phyloP scores from a whole-genome alignment of 1,140 invertebrate genomes.

The Charaxes varanes region DNA sequence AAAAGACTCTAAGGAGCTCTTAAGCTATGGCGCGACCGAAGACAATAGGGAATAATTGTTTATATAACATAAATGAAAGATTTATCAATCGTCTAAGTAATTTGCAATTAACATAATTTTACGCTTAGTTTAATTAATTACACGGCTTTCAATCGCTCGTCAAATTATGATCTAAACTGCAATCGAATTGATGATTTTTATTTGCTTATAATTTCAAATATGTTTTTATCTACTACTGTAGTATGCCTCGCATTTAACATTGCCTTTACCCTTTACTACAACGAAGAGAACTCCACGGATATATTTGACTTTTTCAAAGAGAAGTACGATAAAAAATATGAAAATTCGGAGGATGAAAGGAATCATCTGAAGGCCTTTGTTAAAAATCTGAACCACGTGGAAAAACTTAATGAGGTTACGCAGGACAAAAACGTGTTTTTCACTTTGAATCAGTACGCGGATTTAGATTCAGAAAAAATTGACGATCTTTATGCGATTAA shows the following conservation, averaged over 20 bases:
- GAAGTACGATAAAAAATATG: slow-evolving; percentile 39
- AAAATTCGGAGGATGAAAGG: slow-evolving; percentile 25
- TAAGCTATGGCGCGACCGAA: too few species aligned
- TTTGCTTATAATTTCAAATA: too few species aligned
- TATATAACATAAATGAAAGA: too few species aligned
- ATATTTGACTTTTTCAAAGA: slow-evolving; percentile 38
- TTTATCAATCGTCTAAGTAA: too few species aligned
- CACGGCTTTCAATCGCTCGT: too few species aligned
- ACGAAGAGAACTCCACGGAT: slow-evolving; percentile 22
- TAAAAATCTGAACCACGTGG: slow-evolving; percentile 36
- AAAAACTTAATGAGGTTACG: slow-evolving; percentile 27
- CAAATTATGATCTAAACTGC: too few species aligned
- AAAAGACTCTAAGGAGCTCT: too few species aligned
- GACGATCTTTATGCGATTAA: slow-evolving; percentile 31
- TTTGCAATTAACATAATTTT: too few species aligned
- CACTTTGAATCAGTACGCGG: slow-evolving; percentile 40
- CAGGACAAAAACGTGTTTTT: slow-evolving; percentile 29
- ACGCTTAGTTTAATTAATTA: too few species aligned
- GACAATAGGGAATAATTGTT: too few species aligned
- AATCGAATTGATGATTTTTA: too few species aligned
- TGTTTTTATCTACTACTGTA: too few species aligned
- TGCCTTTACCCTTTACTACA: slow-evolving; percentile 14
- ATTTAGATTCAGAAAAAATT: slow-evolving; percentile 32
- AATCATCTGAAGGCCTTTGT: slow-evolving; percentile 32
- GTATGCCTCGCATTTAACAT: background rate